Base-by-base conservation (phyloP, 2,113 vertebrate species). In the Dascyllus trimaculatus region DNA sequence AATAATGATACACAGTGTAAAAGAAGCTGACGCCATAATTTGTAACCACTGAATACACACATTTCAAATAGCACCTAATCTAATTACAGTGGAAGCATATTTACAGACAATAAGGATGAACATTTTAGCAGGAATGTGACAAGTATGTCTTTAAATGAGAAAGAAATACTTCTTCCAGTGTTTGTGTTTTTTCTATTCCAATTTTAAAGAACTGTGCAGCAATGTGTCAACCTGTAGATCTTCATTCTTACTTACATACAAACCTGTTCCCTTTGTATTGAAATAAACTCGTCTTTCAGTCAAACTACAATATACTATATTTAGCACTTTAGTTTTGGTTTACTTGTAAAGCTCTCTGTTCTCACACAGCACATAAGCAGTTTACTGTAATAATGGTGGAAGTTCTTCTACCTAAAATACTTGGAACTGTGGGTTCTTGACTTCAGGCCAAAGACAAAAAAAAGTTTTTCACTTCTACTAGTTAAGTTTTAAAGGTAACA, bases 1-100 rank as follows among this genome's bases (percentile, higher is more conserved):
- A 48, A 61, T 67, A 38, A 64, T 73, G 49, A 66, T 29, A n/a
- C 59, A 4, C 53, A 13, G n/a, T 32, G 19, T 77, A n/a, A 84
- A 68, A 66, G 48, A 70, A 18, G 29, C 35, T 48, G 65, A 80
- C 0, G 21, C 48, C 22, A 13, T 43, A 24, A 54, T 75, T 32
- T 19, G 46, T 75, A 13, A 53, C 11, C 45, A n/a, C 26, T 58
- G 0, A 73, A 11, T 14, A 29, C 24, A 43, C 14, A 15, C 5
- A 53, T 38, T 5, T 53, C 8, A 59, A 48, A 58, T 68, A 63
- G 63, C 35, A 69, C 29, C 32, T 21, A 35, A 60, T 62, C 3
- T 11, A 21, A 38, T 57, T 15, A 17, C 5, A 19, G 52, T 26
- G 19, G 25, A 64, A 17, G 17, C 29, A 10, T 4, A 10, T 22